A percentile compares a stretch with the other conserved stretches of the same genome.
Conservation (phyloP, 30 jellyfish, hydroid and myxozoan species). For the Mastigias papua region DNA sequence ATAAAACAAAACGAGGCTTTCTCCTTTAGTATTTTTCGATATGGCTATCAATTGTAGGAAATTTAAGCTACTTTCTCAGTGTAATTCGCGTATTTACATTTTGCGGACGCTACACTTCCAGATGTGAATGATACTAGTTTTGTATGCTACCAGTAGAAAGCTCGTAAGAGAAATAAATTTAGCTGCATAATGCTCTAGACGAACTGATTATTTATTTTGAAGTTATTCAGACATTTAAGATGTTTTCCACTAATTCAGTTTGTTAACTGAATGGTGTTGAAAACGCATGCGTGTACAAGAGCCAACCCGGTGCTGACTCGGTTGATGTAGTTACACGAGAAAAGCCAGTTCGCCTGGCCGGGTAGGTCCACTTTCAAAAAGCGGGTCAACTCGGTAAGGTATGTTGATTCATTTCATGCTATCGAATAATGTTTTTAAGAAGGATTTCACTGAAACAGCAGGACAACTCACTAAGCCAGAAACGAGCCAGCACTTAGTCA, state of each 20-base stretch:
- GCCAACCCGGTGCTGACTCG: constrained; percentile 7
- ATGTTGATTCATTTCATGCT: background rate
- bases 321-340: background rate
- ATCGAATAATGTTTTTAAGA: background rate
- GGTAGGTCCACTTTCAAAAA: background rate
- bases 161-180: background rate
- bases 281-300: background rate
- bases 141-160: background rate
- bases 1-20: background rate
- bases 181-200: background rate
- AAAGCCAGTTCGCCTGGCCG: constrained; percentile 1
- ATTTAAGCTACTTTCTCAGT: background rate
- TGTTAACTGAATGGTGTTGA: background rate
- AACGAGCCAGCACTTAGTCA: background rate
- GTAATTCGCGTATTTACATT: background rate
- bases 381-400: constrained; percentile 5
- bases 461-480: background rate
- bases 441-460: background rate
- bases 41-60: background rate
- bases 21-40: background rate
- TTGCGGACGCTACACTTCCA: background rate
- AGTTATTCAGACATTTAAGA: background rate
- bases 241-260: background rate
- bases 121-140: background rate
- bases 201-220: background rate